Evolutionary conservation across 2,888 invertebrate genomes (phyloP).

Genomic region (Asteroscopus sphinx): DNA sequence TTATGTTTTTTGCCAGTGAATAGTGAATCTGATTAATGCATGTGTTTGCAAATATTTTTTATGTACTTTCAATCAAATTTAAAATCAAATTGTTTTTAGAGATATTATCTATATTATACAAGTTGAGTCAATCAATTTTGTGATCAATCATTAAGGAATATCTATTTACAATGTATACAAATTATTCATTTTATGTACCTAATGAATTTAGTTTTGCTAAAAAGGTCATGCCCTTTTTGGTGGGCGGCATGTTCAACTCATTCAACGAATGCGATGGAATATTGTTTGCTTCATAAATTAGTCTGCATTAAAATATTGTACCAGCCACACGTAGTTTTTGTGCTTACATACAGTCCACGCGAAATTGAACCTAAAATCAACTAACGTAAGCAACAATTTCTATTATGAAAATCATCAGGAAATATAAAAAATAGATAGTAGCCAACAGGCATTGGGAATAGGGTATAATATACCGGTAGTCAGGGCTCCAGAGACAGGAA

Average conservation of each 20-base stretch:
- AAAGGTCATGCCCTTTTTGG: slow-evolving; percentile 1
- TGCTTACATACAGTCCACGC: slow-evolving; percentile 2
- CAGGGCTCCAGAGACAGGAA: too few species aligned
- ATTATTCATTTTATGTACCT: background rate
- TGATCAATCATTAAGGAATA: too few species aligned
- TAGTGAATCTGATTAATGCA: background rate
- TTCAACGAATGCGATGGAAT: background rate
- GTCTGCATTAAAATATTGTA: slow-evolving; percentile 1
- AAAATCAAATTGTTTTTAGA: background rate
- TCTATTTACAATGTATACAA: background rate
- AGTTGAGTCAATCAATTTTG: too few species aligned
- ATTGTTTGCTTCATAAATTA: background rate
- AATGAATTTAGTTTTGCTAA: too few species aligned
- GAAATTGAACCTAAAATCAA: background rate
- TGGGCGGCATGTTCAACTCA: slow-evolving; percentile 3
- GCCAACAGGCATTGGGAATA: too few species aligned
- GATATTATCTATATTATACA: too few species aligned
- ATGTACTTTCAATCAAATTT: background rate
- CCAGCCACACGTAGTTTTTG: slow-evolving; percentile 1
- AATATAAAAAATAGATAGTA: too few species aligned
- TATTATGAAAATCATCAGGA: too few species aligned
- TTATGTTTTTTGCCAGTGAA: slow-evolving; percentile 1
- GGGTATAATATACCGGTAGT: too few species aligned
- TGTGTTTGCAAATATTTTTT: background rate
- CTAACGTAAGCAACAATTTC: background rate